Evolutionary conservation across 2,113 vertebrate species (phyloP).

Genomic region (Pleuronectes platessa): DNA sequence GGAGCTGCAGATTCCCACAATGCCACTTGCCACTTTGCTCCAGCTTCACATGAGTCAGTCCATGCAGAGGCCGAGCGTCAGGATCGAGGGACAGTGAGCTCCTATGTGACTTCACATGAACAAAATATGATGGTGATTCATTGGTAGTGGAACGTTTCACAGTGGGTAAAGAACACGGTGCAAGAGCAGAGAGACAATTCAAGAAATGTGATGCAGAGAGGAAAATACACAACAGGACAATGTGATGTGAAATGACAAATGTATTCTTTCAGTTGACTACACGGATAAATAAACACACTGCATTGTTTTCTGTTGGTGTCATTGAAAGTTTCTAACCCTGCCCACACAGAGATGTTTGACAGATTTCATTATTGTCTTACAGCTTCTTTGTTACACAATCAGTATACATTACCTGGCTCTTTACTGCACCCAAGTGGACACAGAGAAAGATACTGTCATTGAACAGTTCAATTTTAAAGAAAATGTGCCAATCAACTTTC

Average conservation of each 20-base stretch:
- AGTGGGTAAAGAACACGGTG: no score
- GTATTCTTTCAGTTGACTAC: neutral
- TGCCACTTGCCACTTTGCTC: neutral
- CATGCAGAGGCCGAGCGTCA: neutral
- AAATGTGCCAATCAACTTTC: neutral
- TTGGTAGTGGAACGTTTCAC: neutral
- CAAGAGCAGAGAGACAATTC: neutral
- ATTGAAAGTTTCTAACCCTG: neutral
- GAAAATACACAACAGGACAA: no score
- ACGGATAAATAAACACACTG: neutral
- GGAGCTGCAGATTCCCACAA: neutral
- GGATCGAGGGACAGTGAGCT: neutral
- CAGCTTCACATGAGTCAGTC: neutral
- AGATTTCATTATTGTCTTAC: neutral
- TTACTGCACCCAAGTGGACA: slow-evolving; percentile 13
- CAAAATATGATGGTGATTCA: neutral
- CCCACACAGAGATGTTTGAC: no score
- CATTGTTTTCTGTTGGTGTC: neutral
- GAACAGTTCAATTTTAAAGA: neutral
- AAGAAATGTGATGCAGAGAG: neutral
- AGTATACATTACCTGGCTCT: neutral
- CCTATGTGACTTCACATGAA: neutral
- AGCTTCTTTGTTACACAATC: neutral
- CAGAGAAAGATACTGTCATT: neutral
- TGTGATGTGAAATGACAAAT: no score